Conservation (phyloP, 2,888 invertebrate species). For the Cosmia pyralina region DNA sequence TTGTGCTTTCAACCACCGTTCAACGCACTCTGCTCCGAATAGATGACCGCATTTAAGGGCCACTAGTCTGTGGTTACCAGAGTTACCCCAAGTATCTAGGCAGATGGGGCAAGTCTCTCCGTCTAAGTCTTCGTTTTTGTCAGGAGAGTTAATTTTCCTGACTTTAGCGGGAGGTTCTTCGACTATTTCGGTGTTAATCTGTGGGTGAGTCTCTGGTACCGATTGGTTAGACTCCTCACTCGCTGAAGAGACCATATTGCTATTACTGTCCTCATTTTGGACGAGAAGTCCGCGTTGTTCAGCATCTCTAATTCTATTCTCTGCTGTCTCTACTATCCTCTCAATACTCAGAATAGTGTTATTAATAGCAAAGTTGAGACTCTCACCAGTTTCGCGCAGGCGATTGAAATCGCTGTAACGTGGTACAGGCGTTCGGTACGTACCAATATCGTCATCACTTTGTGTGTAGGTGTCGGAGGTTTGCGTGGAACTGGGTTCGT, state of each 20-base stretch:
- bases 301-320: neutral
- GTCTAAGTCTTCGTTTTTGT: conserved; percentile 88
- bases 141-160: conserved; percentile 73
- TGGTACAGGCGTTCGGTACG: neutral
- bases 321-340: conserved; percentile 3
- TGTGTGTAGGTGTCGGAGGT: no score
- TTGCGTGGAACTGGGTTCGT: neutral
- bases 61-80: conserved; percentile 96
- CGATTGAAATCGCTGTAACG: neutral
- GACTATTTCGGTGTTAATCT: conserved; percentile 48
- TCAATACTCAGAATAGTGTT: conserved; percentile 3
- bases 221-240: conserved; percentile 49
- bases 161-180: conserved; percentile 80
- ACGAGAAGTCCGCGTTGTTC: neutral
- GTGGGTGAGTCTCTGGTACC: conserved; percentile 57
- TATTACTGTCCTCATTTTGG: conserved; percentile 23
- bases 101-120: conserved; percentile 96
- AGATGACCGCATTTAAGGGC: conserved; percentile 97
- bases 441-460: neutral
- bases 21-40: conserved; percentile 95
- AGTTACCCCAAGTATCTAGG: conserved; percentile 96
- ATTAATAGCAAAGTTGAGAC: neutral
- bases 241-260: neutral
- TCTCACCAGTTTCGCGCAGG: neutral
- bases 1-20: conserved; percentile 92